Evolutionary conservation across 2,888 invertebrate species (phyloP).

Genomic region (Zaprionus lineosus): DNA sequence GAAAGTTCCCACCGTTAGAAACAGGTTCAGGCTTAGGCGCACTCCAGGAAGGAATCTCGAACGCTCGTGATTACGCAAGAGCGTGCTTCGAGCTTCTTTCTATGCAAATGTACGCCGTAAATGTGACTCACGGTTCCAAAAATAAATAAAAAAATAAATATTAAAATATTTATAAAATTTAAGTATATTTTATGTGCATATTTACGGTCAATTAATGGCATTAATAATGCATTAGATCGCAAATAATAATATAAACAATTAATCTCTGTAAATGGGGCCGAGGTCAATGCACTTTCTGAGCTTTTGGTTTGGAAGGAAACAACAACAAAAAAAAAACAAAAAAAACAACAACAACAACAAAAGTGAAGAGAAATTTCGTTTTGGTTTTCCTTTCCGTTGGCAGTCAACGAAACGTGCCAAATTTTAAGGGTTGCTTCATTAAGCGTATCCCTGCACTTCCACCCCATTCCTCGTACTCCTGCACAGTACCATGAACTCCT

Average conservation of each 20-base stretch:
- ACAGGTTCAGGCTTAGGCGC: conserved; percentile 57
- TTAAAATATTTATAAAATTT: conserved; percentile 17
- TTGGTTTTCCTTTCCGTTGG: conserved; percentile 54
- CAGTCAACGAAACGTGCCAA: conserved; percentile 68
- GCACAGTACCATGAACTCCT: conserved; percentile 19
- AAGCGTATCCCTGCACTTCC: conserved; percentile 28
- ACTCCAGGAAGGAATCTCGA: conserved; percentile 51
- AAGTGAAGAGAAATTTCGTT: conserved; percentile 41
- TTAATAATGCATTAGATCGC: conserved; percentile 29
- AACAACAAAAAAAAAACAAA: not conserved
- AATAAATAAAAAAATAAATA: conserved; percentile 11
- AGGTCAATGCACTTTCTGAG: conserved; percentile 57
- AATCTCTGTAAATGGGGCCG: conserved; percentile 47
- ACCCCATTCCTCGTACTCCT: not conserved
- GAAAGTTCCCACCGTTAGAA: conserved; percentile 76
- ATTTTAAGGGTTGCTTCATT: conserved; percentile 77
- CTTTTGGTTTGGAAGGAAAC: not conserved
- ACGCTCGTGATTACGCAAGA: conserved; percentile 59
- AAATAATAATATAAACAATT: conserved; percentile 28
- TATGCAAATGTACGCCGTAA: conserved; percentile 57
- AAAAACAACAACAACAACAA: not conserved
- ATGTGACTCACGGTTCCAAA: conserved; percentile 31
- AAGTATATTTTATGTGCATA: no score
- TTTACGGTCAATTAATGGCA: conserved; percentile 23
- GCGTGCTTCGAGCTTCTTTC: conserved; percentile 42